Conservation (phyloP, 2,888 invertebrate genomes). For the Escarpia spicata region DNA sequence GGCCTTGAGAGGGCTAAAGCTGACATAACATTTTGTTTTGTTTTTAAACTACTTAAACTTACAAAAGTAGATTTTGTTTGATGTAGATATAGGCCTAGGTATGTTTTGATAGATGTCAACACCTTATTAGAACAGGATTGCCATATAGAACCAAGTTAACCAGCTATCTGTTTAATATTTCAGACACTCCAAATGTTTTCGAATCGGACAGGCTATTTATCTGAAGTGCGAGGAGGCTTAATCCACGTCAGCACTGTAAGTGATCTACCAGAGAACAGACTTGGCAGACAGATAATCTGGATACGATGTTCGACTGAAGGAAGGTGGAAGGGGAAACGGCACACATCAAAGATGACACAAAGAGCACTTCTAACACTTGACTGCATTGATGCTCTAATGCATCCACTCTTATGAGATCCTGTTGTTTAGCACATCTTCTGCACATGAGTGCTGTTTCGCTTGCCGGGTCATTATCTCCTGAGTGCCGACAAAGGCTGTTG, state of each 20-base stretch:
- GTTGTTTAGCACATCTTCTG: background rate
- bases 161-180: no score
- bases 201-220: background rate
- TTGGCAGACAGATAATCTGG: background rate
- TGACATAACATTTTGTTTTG: no score
- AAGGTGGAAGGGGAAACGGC: background rate
- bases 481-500: background rate
- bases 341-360: background rate
- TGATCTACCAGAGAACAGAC: background rate
- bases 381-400: background rate
- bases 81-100: no score
- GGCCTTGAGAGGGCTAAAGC: no score
- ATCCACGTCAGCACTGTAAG: background rate
- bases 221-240: background rate
- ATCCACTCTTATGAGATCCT: background rate
- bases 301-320: background rate
- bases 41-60: no score
- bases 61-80: no score
- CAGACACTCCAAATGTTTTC: background rate
- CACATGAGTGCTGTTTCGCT: background rate
- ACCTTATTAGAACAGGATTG: no score
- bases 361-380: slow-evolving; percentile 13
- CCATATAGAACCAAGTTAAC: no score
- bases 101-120: no score
- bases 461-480: background rate